A percentile compares a stretch with the other conserved stretches of the same genome.
phyloP scores from a whole-genome alignment of 1,140 invertebrate genomes.

The Polyergus mexicanus region DNA sequence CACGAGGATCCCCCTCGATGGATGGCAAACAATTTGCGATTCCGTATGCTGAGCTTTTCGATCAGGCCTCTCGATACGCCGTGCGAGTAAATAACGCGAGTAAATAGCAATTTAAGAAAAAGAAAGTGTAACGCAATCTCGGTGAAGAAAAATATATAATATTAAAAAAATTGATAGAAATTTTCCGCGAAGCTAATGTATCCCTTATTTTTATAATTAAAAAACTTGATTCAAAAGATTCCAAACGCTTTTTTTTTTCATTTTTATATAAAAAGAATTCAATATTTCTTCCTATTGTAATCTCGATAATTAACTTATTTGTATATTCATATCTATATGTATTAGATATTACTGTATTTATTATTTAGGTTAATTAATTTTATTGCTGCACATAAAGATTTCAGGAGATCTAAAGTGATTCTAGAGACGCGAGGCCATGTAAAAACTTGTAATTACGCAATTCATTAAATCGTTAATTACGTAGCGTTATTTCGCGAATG shows the following conservation, averaged over 20 bases:
- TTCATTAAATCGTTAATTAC: conserved; percentile 39
- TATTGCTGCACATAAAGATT: neutral
- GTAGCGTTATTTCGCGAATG: conserved; percentile 39
- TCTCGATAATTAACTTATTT: too few relatives aligned
- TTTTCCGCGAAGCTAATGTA: neutral
- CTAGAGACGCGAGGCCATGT: neutral
- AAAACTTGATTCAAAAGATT: too few relatives aligned
- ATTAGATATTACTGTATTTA: neutral
- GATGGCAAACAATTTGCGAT: conserved; percentile 51
- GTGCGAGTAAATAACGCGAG: neutral
- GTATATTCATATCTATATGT: too few relatives aligned
- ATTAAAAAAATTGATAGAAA: neutral
- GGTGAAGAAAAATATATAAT: neutral
- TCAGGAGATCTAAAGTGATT: neutral
- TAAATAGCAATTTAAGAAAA: conserved; percentile 26
- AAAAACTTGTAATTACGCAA: conserved; percentile 28
- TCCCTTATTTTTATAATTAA: too few relatives aligned
- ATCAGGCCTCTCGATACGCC: conserved; percentile 18
- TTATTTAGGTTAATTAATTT: neutral
- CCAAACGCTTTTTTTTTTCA: too few relatives aligned
- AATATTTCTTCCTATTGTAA: too few relatives aligned
- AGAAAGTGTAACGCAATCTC: neutral
- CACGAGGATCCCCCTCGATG: neutral
- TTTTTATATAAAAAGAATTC: too few relatives aligned
- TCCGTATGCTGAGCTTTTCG: conserved; percentile 41